Base-by-base conservation (phyloP, 2,888 invertebrate genomes). In the Glaucopsyche alexis region DNA sequence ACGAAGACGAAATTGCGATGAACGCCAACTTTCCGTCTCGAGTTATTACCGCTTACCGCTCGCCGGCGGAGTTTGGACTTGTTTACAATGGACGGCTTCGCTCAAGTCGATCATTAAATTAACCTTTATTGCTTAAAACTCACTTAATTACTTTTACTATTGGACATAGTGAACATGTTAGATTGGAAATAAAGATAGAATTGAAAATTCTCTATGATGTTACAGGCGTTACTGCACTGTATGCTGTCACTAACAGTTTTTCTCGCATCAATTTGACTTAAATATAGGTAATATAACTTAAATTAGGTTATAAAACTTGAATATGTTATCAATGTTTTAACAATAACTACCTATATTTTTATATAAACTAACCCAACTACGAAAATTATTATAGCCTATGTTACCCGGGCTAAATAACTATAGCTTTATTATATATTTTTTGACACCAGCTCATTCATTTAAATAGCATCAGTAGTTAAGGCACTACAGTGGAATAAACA, bases 1-100 rank as follows among this genome's bases (percentile, higher is more conserved):
- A 91, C 91, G 72, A 71, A 76, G 86, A 84, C 85, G 83, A 83
- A 84, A 85, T 83, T 81, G 84, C 87, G 85, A 88, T 89, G 86
- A 85, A 78, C 83, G 83, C 83, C 87, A 83, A 84, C 84, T 84
- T 82, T 82, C 81, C 80, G 79, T 81, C 79, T 80, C 82, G 83
- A 86, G 85, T 86, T 87, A 85, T 84, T 84, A 82, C 82, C 80
- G 60, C 60, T 60, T 81, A 83, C 80, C 80, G 75, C 76, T 78
- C 78, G 77, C 73, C 66, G 71, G 67, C 38, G 66, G 42, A 42
- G 72, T 60, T 71, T 71, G n/a, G 70, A 49, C 19, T 69, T 69
- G 69, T 69, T 69, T 69, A 69, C 69, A 49, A 49, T 69, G 69
- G 49, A 47, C 8, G 45, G 42, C 42, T 67, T 47, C 45, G 69